Evolutionary conservation across 2,113 vertebrate genomes (phyloP).

Genomic region (Ahaetulla prasina): DNA sequence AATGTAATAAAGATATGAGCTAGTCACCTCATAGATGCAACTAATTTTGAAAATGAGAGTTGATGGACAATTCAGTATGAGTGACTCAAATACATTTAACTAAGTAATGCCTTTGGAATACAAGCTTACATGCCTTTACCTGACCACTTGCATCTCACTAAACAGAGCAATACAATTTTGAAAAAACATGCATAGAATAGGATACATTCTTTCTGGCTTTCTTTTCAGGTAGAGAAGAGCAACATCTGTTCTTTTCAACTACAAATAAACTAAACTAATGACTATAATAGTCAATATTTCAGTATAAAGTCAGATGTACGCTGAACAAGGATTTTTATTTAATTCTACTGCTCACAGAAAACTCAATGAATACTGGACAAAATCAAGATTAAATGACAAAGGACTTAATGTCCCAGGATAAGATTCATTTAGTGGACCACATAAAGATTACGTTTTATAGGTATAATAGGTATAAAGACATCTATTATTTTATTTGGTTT

Average conservation of each 20-base stretch:
- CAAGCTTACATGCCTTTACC: background rate
- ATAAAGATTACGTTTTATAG: slow-evolving; percentile 23
- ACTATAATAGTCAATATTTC: slow-evolving; percentile 51
- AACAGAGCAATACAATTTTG: background rate
- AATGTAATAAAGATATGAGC: background rate
- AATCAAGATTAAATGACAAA: slow-evolving; percentile 47
- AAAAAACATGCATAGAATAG: background rate
- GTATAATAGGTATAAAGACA: slow-evolving; percentile 1
- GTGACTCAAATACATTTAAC: background rate
- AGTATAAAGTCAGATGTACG: slow-evolving; percentile 39
- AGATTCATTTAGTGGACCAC: slow-evolving; percentile 17
- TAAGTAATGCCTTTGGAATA: background rate
- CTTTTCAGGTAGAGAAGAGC: background rate
- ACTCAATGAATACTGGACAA: slow-evolving; percentile 33
- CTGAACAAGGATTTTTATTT: slow-evolving; percentile 43
- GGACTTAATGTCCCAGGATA: background rate
- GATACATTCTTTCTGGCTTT: slow-evolving; percentile 13
- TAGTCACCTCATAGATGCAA: background rate
- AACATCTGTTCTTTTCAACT: slow-evolving; percentile 16
- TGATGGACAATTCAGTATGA: background rate
- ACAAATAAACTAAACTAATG: slow-evolving; percentile 27
- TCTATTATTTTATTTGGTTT: background rate
- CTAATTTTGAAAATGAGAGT: background rate
- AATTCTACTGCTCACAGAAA: slow-evolving; percentile 28
- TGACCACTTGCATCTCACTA: background rate